phyloP scores from a whole-genome alignment of 2,888 invertebrate genomes.

The Sesia bembeciformis region DNA sequence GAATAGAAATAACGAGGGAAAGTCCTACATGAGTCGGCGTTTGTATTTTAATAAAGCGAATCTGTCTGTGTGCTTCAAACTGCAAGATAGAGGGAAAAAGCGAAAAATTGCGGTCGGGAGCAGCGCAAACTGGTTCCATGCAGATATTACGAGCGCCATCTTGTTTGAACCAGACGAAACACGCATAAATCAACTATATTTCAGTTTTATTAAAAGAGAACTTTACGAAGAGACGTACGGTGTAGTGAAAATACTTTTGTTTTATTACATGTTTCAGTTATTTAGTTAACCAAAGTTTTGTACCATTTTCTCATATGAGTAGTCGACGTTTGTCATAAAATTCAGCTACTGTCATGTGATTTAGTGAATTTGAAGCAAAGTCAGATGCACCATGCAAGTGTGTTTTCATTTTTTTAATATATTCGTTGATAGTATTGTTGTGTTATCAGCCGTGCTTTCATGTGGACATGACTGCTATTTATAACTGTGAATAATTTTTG shows the following conservation, averaged over 20 bases:
- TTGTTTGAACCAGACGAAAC: slow-evolving; percentile 49
- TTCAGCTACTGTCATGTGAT: too few species aligned
- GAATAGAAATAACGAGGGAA: too few species aligned
- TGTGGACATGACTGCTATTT: too few species aligned
- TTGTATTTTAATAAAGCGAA: slow-evolving; percentile 30
- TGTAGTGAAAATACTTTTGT: background rate
- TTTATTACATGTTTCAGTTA: background rate
- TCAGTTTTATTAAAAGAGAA: slow-evolving; percentile 47
- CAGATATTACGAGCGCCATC: slow-evolving; percentile 54
- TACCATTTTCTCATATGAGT: too few species aligned
- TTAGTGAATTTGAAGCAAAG: too few species aligned
- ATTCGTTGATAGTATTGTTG: too few species aligned
- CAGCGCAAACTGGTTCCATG: slow-evolving; percentile 36
- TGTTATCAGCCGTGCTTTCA: too few species aligned
- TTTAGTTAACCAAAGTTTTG: background rate
- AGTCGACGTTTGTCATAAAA: too few species aligned
- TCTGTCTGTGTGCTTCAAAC: slow-evolving; percentile 20
- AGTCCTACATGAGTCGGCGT: background rate
- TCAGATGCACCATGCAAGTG: too few species aligned
- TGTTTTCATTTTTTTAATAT: too few species aligned
- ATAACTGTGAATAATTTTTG: too few species aligned
- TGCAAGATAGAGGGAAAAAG: slow-evolving; percentile 37
- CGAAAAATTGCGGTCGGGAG: slow-evolving; percentile 41
- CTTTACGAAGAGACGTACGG: background rate
- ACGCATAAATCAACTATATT: slow-evolving; percentile 49